Evolutionary conservation across 2,797 vertebrate species (phyloP), one percentile per base, ranked within the genome.

Genomic region (Nannoperca australis): DNA sequence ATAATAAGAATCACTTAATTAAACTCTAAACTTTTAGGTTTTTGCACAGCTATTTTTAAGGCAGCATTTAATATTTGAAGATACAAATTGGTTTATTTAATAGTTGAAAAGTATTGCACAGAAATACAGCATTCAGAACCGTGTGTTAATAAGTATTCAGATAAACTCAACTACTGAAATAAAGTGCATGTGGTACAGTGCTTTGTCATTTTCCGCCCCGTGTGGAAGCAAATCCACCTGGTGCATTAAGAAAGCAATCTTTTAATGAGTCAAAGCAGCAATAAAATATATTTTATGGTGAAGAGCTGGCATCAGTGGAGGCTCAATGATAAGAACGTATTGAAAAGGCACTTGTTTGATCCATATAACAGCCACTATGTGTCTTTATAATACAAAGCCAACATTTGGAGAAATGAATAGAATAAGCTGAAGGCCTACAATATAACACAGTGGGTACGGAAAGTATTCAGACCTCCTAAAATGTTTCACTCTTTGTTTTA

Each of bases 221-320:
- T 34, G 66, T 63, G 62, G 70, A 69, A 47, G 68, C 81, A 72
- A 36, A 73, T 69, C 73, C 85, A 87, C 70, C 81, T 68, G 44
- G 10, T 76, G 77, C 73, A 85, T 85, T 88, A 81, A 74, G 73
- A 71, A 86, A 83, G 84, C 75, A 77, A 78, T 87, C 54, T 58
- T 76, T 42, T 76, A 78, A 88, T 74, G 77, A 90, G 77, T 90
- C 61, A 80, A 82, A 83, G 73, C 70, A 42, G 81, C 66, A 62
- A 58, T 85, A 66, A 81, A 83, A 81, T 50, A 60, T 58, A 81
- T 85, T 81, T 86, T 77, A 82, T 72, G 74, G 78, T 22, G 73
- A 69, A 30, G 78, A 59, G 65, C 81, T 71, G 79, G 68, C 74
- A 79, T 63, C 62, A 27, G 36, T 4, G 32, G 54, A 69, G 54